These are phyloP conservation scores for Amphiprion percula DNA, from an alignment of 2,113 vertebrate genomes.

Conservation along the genomic window DNA sequence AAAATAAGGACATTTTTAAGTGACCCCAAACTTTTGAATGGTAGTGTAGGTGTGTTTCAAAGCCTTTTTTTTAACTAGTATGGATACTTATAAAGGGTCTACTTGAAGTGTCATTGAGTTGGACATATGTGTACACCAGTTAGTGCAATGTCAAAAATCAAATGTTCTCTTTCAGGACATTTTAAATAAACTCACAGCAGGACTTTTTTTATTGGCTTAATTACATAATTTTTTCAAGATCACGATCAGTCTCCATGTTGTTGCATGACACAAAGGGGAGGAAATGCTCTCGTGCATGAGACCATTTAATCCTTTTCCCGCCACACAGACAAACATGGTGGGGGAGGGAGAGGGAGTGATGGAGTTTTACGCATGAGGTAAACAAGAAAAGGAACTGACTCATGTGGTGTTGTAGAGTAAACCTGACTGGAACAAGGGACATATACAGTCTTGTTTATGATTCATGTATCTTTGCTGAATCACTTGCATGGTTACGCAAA, in stretches of 20 bases:
- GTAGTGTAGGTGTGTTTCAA: background rate
- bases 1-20: no score
- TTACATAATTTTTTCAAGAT: background rate
- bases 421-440: background rate
- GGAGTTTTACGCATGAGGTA: slow-evolving; percentile 14
- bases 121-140: background rate
- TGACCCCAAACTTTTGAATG: no score
- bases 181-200: slow-evolving; percentile 16
- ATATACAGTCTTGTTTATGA: background rate
- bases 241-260: background rate
- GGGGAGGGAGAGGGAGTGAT: slow-evolving; percentile 26
- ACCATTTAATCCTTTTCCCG: background rate
- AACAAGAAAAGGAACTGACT: slow-evolving; percentile 8
- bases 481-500: background rate
- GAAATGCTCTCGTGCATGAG: slow-evolving; percentile 9
- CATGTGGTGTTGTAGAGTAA: background rate
- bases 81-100: background rate
- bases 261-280: slow-evolving; percentile 19
- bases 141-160: background rate
- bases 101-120: background rate
- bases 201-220: background rate
- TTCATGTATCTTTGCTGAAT: background rate
- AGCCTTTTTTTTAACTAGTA: background rate
- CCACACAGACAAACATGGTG: background rate
- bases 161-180: slow-evolving; percentile 8